Evolutionary conservation across 2,113 vertebrate species (phyloP), one percentile per base, ranked within the genome.

Genomic region (Pelobates fuscus): DNA sequence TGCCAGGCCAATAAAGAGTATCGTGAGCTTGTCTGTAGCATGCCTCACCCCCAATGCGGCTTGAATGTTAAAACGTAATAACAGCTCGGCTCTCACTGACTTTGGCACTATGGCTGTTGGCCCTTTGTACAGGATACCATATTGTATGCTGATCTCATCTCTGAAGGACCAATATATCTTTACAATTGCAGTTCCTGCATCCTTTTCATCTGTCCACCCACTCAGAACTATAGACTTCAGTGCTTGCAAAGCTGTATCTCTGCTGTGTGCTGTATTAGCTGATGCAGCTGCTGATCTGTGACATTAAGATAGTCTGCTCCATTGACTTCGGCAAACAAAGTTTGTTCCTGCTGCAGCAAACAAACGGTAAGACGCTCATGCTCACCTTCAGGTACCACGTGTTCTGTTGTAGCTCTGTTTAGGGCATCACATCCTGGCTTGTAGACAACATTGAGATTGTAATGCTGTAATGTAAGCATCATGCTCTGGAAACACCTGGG

Each of bases 401-500:
- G 14, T 49, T 62, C 8, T 61, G 58, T 25, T 52, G 17, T 27
- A 23, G 32, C 64, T 61, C 63, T 66, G 23, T 54, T 80, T 1
- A 80, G 32, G 10, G 70, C 80, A 26, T 81, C 67, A 44, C 78
- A 41, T 18, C 67, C 78, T 17, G 74, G 69, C 23, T 73, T 80
- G 30, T 77, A 79, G 17, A 72, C 23, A 8, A 77, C 73, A 14
- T 70, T 4, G 6, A 80, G 55, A 25, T 60, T 71, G 78, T 80
- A 80, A 26, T 58, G 55, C 69, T 81, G 78, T 0, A 80, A 57
- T 15, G 46, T n/a, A 20, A 74, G 60, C 3, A 81, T 27, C 80
- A 81, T 80, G 65, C 77, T 79, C 43, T 82, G 77, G n/a, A 81
- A 62, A 30, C 44, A 27, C 26, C 79, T 81, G 25, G 46, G 67